Percentiles rank a stretch among this genome's conserved stretches.
Evolutionary conservation across 2,797 vertebrate genomes (phyloP).

Genomic region (Melopsittacus undulatus): DNA sequence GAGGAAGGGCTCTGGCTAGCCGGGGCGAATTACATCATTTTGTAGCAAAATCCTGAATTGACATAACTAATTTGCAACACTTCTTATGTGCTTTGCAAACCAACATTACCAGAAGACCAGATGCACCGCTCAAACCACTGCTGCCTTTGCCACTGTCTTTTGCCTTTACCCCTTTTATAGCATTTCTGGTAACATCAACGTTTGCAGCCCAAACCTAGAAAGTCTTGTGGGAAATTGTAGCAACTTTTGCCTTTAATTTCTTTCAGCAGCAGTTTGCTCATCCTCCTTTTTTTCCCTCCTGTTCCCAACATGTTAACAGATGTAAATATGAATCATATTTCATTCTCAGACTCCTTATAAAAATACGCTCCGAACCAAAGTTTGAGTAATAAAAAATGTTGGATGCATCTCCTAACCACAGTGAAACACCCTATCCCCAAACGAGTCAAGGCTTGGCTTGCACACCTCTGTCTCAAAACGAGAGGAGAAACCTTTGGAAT

Average conservation of each 20-base stretch:
- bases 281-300: background rate
- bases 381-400: conserved; percentile 76
- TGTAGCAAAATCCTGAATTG: conserved; percentile 30
- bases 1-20: background rate
- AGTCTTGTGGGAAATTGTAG: conserved; percentile 65
- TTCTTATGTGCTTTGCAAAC: background rate
- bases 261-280: conserved; percentile 67
- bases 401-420: conserved; percentile 73
- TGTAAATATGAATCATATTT: conserved; percentile 79
- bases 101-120: background rate
- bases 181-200: conserved; percentile 63
- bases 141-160: conserved; percentile 30
- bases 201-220: conserved; percentile 64
- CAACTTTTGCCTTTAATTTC: conserved; percentile 2
- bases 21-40: conserved; percentile 23
- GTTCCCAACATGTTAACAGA: conserved; percentile 68
- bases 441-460: conserved; percentile 73
- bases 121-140: background rate
- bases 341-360: conserved; percentile 76
- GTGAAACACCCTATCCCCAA: conserved; percentile 67
- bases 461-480: conserved; percentile 61
- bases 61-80: conserved; percentile 32
- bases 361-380: conserved; percentile 63
- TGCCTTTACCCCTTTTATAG: conserved; percentile 25
- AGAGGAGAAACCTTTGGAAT: conserved; percentile 32